Percentiles rank a stretch among this genome's conserved stretches.
phyloP scores from a whole-genome alignment of 2,797 vertebrate genomes.

The Epinephelus awoara region DNA sequence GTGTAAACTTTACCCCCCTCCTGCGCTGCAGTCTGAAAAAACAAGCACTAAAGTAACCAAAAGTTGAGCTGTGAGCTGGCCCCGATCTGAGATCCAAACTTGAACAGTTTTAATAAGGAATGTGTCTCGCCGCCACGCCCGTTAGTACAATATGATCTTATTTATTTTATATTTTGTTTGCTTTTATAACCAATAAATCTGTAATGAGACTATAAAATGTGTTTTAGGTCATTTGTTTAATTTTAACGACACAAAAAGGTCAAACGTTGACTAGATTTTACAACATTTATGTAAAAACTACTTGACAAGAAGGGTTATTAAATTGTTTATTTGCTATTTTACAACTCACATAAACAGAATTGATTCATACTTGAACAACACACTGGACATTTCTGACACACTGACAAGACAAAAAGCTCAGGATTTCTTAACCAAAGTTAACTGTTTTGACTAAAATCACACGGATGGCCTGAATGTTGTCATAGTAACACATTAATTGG shows the following conservation, averaged over 20 bases:
- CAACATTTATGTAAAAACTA: conserved; percentile 36
- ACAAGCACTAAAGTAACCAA: conserved; percentile 36
- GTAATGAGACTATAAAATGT: conserved; percentile 70
- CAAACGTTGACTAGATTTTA: conserved; percentile 31
- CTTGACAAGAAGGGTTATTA: conserved; percentile 52
- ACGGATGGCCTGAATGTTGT: conserved; percentile 25
- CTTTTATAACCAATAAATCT: conserved; percentile 88
- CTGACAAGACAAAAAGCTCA: conserved; percentile 12
- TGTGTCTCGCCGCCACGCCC: conserved; percentile 67
- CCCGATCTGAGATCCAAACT: conserved; percentile 36
- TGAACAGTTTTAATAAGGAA: conserved; percentile 51
- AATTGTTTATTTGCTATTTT: conserved; percentile 66
- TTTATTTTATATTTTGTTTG: conserved; percentile 86
- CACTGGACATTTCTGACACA: not conserved
- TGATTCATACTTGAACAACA: conserved; percentile 23
- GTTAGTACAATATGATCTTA: conserved; percentile 76
- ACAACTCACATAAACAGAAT: conserved; percentile 43
- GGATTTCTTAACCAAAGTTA: conserved; percentile 14
- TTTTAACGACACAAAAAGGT: conserved; percentile 8
- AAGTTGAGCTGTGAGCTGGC: conserved; percentile 43
- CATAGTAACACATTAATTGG: conserved; percentile 27
- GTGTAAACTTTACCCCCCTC: conserved; percentile 16
- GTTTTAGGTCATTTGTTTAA: conserved; percentile 53
- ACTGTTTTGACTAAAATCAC: not conserved
- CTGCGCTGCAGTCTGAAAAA: conserved; percentile 58